Conservation (phyloP, 2,888 invertebrate genomes). For the Hirtodrosophila cameraria region DNA sequence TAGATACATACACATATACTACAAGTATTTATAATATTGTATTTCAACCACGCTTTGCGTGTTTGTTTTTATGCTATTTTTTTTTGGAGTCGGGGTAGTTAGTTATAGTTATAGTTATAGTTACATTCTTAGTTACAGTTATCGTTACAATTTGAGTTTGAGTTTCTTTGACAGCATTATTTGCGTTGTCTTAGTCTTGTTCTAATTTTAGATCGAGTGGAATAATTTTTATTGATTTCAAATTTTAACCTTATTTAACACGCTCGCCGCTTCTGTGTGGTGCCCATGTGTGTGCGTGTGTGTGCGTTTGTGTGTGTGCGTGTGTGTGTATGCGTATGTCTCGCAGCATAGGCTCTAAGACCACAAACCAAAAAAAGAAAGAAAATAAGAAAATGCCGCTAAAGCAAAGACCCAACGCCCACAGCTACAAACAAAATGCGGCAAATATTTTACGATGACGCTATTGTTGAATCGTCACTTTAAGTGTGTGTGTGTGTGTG, state of each 20-base stretch:
- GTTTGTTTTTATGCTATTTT: slow-evolving; percentile 35
- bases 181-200: slow-evolving; percentile 52
- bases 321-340: slow-evolving; percentile 21
- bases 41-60: slow-evolving; percentile 21
- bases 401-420: slow-evolving; percentile 49
- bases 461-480: slow-evolving; percentile 67
- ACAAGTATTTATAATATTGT: slow-evolving; percentile 17
- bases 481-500: slow-evolving; percentile 7
- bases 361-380: slow-evolving; percentile 8
- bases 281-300: slow-evolving; percentile 2
- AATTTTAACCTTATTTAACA: slow-evolving; percentile 80
- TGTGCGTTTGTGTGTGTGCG: slow-evolving; percentile 8
- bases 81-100: neutral
- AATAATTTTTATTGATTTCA: slow-evolving; percentile 83
- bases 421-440: slow-evolving; percentile 70
- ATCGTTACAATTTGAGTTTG: slow-evolving; percentile 23
- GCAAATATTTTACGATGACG: slow-evolving; percentile 77
- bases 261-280: slow-evolving; percentile 33
- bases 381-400: slow-evolving; percentile 62
- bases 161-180: slow-evolving; percentile 33
- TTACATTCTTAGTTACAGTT: slow-evolving; percentile 34
- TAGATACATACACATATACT: neutral
- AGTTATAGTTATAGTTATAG: slow-evolving; percentile 25
- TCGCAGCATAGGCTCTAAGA: slow-evolving; percentile 31
- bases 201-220: slow-evolving; percentile 83